Conservation (phyloP, 1,140 invertebrate species). For the Dysdera silvatica region DNA sequence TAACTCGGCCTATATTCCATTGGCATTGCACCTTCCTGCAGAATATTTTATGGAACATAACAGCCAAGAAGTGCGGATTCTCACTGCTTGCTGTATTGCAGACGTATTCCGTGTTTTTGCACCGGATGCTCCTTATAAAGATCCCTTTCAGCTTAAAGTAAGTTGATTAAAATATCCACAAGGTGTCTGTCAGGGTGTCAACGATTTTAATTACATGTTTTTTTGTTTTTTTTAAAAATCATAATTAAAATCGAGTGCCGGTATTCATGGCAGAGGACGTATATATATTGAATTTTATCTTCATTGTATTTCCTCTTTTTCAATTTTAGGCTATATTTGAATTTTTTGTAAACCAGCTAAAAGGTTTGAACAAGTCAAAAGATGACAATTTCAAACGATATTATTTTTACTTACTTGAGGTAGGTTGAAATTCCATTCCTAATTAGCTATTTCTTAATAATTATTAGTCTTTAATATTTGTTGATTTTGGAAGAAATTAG, state of each 20-base stretch:
- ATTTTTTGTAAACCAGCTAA: slow-evolving; percentile 88
- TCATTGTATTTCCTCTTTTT: too few species aligned
- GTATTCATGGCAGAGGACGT: too few species aligned
- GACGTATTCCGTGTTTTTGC: slow-evolving; percentile 93
- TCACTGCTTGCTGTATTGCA: slow-evolving; percentile 93
- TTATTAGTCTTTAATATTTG: background rate
- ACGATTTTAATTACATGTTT: background rate
- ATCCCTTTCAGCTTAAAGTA: slow-evolving; percentile 78
- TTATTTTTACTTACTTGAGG: slow-evolving; percentile 72
- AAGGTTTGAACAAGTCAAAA: slow-evolving; percentile 87
- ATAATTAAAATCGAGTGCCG: too few species aligned
- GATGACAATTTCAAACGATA: slow-evolving; percentile 93
- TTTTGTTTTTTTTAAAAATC: background rate
- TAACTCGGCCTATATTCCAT: slow-evolving; percentile 82
- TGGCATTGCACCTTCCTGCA: slow-evolving; percentile 81
- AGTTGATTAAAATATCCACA: slow-evolving; percentile 20
- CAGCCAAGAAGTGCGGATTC: slow-evolving; percentile 82
- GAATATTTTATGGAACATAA: slow-evolving; percentile 83
- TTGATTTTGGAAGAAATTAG: too few species aligned
- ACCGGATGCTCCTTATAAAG: slow-evolving; percentile 93
- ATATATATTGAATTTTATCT: too few species aligned
- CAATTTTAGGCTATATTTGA: slow-evolving; percentile 77
- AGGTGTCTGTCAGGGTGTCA: background rate
- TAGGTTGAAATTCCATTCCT: slow-evolving; percentile 28
- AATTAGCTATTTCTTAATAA: background rate